Evolutionary conservation across 2,888 invertebrate species (phyloP), one percentile per base, ranked within the genome.

Genomic region (Cordylochernes scorpioides): DNA sequence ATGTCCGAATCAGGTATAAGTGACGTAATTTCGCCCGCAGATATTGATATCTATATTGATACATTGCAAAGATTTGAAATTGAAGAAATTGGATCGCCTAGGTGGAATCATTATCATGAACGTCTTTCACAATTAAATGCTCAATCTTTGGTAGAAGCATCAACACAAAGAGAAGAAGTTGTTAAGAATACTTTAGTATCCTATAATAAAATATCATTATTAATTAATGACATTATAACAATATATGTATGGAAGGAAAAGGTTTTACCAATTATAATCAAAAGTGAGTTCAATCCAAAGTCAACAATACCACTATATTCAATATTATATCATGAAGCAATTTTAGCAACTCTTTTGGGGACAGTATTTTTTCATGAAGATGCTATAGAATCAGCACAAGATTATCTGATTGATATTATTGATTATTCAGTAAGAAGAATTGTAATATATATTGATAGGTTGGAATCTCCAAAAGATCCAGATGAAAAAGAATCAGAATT

Each of bases 331-430:
- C 31, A 36, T 15, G 36, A 36, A 25, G 27, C 26, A 4, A 27
- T 30, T 4, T 6, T 36, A 6, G 16, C 30, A 4, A 26, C 33
- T 2, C 22, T 36, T 15, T 18, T 36, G 9, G 36, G 34, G 28
- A 28, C 31, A n/a, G 16, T 36, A 18, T 17, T 36, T 6, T 36
- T 28, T 12, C 36, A 36, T 18, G 32, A 36, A n/a, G 33, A 33
- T 13, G 31, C 28, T 6, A 10, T 33, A 9, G 36, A 36, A 29
- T 24, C 36, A 10, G 19, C 25, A 10, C 9, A 15, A 6, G 36
- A 36, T 8, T 12, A 14, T 18, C 15, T 36, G 2, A 30, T 33
- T 12, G 36, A 36, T 17, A 22, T 36, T 10, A 12, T 27, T 5
- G 36, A 33, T 17, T 36, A 31, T 14, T 33, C 33, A 12, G 29